These are phyloP conservation scores for Terebella lapidaria DNA, from an alignment of 2,888 invertebrate species.

Conservation along the genomic window DNA sequence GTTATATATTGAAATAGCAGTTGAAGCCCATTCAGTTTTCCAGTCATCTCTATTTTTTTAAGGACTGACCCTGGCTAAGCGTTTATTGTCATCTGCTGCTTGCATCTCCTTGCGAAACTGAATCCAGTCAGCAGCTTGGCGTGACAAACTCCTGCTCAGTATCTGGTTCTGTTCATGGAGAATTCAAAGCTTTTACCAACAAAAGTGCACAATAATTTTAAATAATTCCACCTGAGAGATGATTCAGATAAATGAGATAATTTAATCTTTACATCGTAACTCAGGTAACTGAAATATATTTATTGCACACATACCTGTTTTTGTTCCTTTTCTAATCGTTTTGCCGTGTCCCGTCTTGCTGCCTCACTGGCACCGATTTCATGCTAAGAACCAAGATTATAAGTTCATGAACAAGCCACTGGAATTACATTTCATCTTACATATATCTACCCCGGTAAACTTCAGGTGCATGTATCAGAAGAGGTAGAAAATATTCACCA, in stretches of 20 bases:
- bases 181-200: too few species aligned
- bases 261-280: too few species aligned
- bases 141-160: conserved; percentile 30
- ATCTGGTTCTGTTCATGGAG: conserved; percentile 26
- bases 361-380: conserved; percentile 33
- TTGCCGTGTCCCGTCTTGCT: conserved; percentile 31
- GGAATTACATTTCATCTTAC: too few species aligned
- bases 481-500: too few species aligned
- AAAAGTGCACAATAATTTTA: too few species aligned
- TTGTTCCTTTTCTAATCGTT: conserved; percentile 34
- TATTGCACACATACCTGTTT: too few species aligned
- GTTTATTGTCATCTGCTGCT: conserved; percentile 31
- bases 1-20: neutral
- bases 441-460: too few species aligned
- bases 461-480: too few species aligned
- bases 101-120: conserved; percentile 34
- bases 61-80: neutral
- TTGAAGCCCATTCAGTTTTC: neutral
- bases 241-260: neutral
- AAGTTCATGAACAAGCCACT: neutral
- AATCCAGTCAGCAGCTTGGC: conserved; percentile 41
- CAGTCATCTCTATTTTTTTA: neutral
- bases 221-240: neutral
- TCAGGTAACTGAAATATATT: too few species aligned
- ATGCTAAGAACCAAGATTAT: neutral